These are phyloP conservation scores for Tuberolachnus salignus DNA, from an alignment of 2,888 invertebrate species.

Conservation along the genomic window DNA sequence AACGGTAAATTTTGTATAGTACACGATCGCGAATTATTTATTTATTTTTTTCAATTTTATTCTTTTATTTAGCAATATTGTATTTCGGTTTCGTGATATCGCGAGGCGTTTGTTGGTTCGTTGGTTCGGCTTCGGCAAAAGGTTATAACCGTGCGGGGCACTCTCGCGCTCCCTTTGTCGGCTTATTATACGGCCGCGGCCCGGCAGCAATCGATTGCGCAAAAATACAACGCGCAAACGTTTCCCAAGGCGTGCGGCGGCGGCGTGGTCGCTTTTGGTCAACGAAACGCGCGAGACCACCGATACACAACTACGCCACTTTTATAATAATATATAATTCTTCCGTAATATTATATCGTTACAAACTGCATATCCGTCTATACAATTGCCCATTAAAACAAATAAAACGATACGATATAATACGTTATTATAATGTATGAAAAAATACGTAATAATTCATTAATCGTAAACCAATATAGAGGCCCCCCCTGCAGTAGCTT, in stretches of 20 bases:
- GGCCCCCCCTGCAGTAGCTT: too few species aligned
- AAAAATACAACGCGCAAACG: conserved; percentile 46
- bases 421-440: too few species aligned
- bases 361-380: too few species aligned
- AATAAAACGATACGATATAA: too few species aligned
- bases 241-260: conserved; percentile 14
- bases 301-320: conserved; percentile 15
- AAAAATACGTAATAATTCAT: too few species aligned
- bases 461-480: too few species aligned
- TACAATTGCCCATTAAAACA: too few species aligned
- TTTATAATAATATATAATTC: not conserved
- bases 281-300: conserved; percentile 9
- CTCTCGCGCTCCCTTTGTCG: conserved; percentile 21
- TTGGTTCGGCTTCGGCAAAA: not conserved
- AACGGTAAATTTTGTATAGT: too few species aligned
- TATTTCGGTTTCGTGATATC: not conserved
- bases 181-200: not conserved
- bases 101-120: not conserved
- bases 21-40: too few species aligned
- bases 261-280: conserved; percentile 31
- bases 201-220: conserved; percentile 41
- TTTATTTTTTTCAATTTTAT: too few species aligned
- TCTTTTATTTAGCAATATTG: not conserved
- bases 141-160: not conserved
- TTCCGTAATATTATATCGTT: not conserved